Conservation (phyloP, 1,140 invertebrate genomes). For the Drosophila takahashii region DNA sequence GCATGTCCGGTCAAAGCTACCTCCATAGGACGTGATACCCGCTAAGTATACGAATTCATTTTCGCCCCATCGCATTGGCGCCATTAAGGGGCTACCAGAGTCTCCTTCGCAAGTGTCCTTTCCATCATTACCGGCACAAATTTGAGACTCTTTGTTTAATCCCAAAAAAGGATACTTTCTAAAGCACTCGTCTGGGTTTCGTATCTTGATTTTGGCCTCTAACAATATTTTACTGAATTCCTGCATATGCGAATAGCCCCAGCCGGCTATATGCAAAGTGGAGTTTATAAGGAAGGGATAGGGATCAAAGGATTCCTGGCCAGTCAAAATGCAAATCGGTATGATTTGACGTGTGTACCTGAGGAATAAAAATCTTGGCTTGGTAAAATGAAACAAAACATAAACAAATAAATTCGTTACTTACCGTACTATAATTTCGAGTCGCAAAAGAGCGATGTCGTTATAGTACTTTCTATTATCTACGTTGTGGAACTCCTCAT, state of each 20-base stretch:
- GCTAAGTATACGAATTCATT: not conserved
- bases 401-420: not conserved
- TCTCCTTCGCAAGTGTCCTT: not conserved
- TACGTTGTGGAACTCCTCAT: constrained; percentile 84
- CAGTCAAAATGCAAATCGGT: not conserved
- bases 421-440: constrained; percentile 86
- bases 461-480: constrained; percentile 76
- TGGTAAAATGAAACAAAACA: not conserved
- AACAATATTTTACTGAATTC: not conserved
- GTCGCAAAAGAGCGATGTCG: constrained; percentile 91
- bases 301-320: not conserved
- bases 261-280: not conserved
- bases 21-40: not conserved
- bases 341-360: not conserved
- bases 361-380: too few species aligned
- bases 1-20: not conserved
- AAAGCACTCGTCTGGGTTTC: not conserved
- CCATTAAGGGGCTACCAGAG: not conserved
- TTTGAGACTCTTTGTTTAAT: not conserved
- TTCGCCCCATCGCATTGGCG: not conserved
- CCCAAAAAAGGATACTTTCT: not conserved
- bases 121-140: not conserved
- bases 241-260: not conserved
- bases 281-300: not conserved
- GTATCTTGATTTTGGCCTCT: not conserved